These are phyloP conservation scores for Heterocephalus glaber DNA, from an alignment of 2,113 vertebrate species.

Conservation along the genomic window DNA sequence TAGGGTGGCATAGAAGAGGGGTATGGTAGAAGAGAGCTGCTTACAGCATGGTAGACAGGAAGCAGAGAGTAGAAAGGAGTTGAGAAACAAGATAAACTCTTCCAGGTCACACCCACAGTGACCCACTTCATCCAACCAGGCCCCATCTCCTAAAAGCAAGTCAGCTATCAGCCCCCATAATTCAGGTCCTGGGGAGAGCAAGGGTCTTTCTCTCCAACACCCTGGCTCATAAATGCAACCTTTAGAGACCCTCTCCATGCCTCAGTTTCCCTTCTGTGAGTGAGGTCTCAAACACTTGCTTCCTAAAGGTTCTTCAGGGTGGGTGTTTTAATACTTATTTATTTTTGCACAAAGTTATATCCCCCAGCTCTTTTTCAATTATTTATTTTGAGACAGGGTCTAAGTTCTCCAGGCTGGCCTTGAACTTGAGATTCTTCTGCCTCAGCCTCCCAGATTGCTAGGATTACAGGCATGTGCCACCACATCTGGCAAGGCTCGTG, in stretches of 20 bases:
- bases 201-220: neutral
- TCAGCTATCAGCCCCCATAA: neutral
- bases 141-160: neutral
- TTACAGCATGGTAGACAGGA: neutral
- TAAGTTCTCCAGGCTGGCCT: neutral
- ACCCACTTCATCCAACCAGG: neutral
- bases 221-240: rapidly evolving
- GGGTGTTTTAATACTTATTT: neutral
- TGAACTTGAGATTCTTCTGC: neutral
- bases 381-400: neutral
- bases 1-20: neutral
- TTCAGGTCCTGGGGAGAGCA: neutral
- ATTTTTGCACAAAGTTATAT: neutral
- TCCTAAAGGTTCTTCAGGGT: neutral
- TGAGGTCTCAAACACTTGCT: neutral
- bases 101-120: neutral
- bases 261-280: neutral
- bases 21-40: neutral
- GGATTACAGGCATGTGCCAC: neutral
- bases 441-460: neutral
- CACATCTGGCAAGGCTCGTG: rapidly evolving
- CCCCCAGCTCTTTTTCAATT: neutral
- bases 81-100: neutral
- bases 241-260: neutral
- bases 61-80: neutral